Base-by-base conservation (phyloP, 1,140 invertebrate genomes). In the Riptortus pedestris region DNA sequence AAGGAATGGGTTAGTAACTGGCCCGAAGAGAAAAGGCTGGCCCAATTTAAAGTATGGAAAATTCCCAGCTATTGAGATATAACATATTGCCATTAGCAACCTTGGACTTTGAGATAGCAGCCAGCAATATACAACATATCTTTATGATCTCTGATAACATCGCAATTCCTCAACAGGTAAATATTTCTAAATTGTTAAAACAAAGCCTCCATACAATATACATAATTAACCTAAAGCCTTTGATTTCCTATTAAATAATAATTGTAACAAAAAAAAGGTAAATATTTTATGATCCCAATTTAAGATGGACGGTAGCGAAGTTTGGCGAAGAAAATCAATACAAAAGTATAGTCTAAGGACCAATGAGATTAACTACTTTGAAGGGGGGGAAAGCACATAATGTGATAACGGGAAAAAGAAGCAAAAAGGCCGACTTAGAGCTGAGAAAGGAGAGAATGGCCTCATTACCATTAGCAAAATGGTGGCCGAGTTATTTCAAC, bases 41-140 rank as follows among this genome's bases (percentile, higher is more conserved):
- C n/a, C n/a, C 45, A 20, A 47, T 47, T 47, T 47, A 47, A 47
- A 47, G 45, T 22, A 18, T 47, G 12, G 51, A 24, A 55, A 55
- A 55, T 24, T 55, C 26, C 51, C 51, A 47, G n/a, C 24, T 14
- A 55, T 3, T 24, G 51, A 55, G 18, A 24, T 24, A 24, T 24
- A 55, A 24, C 7, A 24, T 12, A 24, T 55, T 24, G 22, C 14
- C 18, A 55, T 55, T 26, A 2, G 3, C 26, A 55, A 55, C 51
- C 51, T 55, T 55, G 51, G 51, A 55, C 51, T 55, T 55, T 55
- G 51, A 14, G 16, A 55, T 24, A 9, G 26, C 22, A n/a, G n/a
- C n/a, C n/a, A n/a, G n/a, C n/a, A n/a, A n/a, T n/a, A n/a, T n/a
- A n/a, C n/a, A n/a, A n/a, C n/a, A 38, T 14, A 38, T 5, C 31